Conservation (phyloP, 37 sponge, comb jelly and placozoan species). For the Hormiphora californensis region DNA sequence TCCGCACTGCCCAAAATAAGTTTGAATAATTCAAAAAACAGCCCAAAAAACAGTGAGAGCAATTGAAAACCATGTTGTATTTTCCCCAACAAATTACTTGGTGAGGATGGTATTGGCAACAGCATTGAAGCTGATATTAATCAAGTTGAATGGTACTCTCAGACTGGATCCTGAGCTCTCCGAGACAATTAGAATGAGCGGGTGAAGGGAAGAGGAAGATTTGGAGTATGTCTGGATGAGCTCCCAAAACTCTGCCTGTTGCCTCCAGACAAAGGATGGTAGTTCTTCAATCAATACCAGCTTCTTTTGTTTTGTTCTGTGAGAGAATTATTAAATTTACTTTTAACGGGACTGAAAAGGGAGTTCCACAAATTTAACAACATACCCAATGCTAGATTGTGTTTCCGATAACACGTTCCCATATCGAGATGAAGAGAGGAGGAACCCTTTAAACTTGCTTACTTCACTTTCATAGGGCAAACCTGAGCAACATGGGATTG, state of each 20-base stretch:
- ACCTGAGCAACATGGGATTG: background rate
- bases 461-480: background rate
- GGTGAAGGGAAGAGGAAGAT: background rate
- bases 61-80: background rate
- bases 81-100: background rate
- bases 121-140: constrained; percentile 18
- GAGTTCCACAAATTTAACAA: too few species aligned
- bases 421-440: constrained; percentile 42
- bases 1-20: too few species aligned
- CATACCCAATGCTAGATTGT: too few species aligned
- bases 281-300: constrained; percentile 26
- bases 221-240: constrained; percentile 22
- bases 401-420: background rate
- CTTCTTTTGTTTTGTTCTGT: too few species aligned
- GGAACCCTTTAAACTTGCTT: background rate
- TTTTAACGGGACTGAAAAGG: too few species aligned
- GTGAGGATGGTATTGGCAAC: background rate
- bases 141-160: background rate
- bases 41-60: background rate
- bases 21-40: background rate
- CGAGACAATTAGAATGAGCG: background rate
- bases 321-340: too few species aligned
- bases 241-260: constrained; percentile 21
- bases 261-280: background rate
- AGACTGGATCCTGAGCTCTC: background rate